These are phyloP conservation scores for Aspidoscelis tigris DNA, from an alignment of 2,113 vertebrate species.

Conservation along the genomic window DNA sequence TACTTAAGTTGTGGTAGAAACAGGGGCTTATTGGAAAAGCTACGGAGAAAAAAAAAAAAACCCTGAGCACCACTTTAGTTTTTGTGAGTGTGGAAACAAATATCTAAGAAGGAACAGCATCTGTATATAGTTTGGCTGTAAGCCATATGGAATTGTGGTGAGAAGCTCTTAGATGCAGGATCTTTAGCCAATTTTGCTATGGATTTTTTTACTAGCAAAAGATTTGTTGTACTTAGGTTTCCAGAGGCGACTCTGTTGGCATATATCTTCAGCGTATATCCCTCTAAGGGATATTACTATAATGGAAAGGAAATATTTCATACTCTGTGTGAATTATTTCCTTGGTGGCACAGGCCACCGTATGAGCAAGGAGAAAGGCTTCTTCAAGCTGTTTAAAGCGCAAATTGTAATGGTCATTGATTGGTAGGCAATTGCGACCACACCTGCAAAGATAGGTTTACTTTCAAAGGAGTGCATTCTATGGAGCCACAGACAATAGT, in stretches of 20 bases:
- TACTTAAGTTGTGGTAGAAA: neutral
- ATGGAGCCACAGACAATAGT: neutral
- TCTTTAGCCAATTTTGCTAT: conserved; percentile 27
- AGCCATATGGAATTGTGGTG: conserved; percentile 36
- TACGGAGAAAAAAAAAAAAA: neutral
- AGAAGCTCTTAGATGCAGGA: conserved; percentile 34
- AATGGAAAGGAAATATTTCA: conserved; percentile 27
- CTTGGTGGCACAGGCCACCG: conserved; percentile 28
- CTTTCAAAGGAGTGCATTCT: neutral
- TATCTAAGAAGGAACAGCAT: neutral
- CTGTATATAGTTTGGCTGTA: conserved; percentile 26
- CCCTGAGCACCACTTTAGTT: conserved; percentile 5
- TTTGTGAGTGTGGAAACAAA: conserved; percentile 6
- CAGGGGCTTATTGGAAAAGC: conserved; percentile 7
- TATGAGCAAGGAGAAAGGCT: neutral
- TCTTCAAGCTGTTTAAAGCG: conserved; percentile 26
- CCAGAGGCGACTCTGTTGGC: conserved; percentile 19
- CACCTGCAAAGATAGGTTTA: conserved; percentile 19
- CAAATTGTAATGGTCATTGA: neutral
- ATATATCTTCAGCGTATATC: conserved; percentile 20
- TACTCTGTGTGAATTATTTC: conserved; percentile 42
- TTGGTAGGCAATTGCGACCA: neutral
- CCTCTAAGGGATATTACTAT: conserved; percentile 23
- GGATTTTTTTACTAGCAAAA: conserved; percentile 36
- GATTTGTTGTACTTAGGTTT: conserved; percentile 41